phyloP scores from a whole-genome alignment of 2,888 invertebrate species.

The Belgica antarctica region DNA sequence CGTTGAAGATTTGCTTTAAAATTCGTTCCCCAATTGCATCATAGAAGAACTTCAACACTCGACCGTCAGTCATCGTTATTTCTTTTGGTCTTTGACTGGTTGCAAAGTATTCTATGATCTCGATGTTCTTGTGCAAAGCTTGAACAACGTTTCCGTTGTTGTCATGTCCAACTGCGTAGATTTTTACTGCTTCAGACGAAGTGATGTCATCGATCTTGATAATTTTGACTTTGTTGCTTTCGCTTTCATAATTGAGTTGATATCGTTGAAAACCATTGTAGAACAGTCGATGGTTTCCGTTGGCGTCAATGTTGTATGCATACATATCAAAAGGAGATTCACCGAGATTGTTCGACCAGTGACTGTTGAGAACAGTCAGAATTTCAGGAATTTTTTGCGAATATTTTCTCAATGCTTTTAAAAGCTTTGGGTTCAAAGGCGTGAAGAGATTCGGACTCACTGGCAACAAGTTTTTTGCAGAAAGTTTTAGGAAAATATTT shows the following conservation, averaged over 20 bases:
- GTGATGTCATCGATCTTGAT: not conserved
- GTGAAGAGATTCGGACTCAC: not conserved
- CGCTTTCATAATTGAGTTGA: slow-evolving; percentile 41
- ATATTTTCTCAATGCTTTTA: not conserved
- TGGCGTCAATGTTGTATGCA: slow-evolving; percentile 45
- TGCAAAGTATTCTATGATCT: slow-evolving; percentile 46
- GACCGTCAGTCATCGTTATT: not conserved
- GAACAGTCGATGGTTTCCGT: slow-evolving; percentile 46
- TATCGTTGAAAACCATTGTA: slow-evolving; percentile 44
- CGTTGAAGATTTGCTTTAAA: not conserved
- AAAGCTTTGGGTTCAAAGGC: not conserved
- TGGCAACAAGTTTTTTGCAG: not conserved
- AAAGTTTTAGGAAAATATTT: not conserved
- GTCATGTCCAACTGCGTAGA: slow-evolving; percentile 45
- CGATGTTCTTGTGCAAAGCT: slow-evolving; percentile 46
- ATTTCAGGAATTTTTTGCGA: not conserved
- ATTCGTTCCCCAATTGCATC: not conserved
- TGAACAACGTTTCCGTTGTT: slow-evolving; percentile 45
- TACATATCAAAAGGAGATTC: slow-evolving; percentile 42
- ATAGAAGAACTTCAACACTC: not conserved
- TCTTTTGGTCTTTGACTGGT: slow-evolving; percentile 27
- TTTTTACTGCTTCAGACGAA: not conserved
- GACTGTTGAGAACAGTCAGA: not conserved
- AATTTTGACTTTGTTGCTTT: not conserved
- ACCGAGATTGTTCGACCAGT: slow-evolving; percentile 45